Evolutionary conservation across 2,797 vertebrate species (phyloP), one percentile per base, ranked within the genome.

Genomic region (Etheostoma perlongum): DNA sequence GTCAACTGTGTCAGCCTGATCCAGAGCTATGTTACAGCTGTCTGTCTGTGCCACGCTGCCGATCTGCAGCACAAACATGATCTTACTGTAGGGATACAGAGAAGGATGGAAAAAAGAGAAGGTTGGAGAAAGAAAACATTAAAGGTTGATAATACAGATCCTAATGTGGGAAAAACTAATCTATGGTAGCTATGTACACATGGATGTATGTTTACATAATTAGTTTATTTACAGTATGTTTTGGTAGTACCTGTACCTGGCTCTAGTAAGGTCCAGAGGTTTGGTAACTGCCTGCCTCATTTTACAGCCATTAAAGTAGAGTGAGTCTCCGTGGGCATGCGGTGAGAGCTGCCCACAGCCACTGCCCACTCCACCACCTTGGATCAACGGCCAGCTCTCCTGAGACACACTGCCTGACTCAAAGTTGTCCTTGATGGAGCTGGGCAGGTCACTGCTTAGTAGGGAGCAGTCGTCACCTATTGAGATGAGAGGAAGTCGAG

Each of bases 1-100:
- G 93, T 99, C 98, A 60, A 97, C 96, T 0, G 96, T 95, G 64
- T 99, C 96, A 0, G 96, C 93, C 88, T 96, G 96, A 65, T 96
- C 97, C 90, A 98, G 95, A 82, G 98, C 97, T 6, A 97, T 96
- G 88, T 99, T 99, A 88, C 98, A 99, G 91, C 97, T 99, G 83
- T 97, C 97, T 23, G 97, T 99, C 89, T 99, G 98, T 1, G 97
- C 93, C 40, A 95, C 85, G 40, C 98, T 99, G 93, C 98, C 98
- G 30, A 99, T 99, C 96, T 99, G 98, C 93, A 99, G 95, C 93
- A 99, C 98, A 93, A 99, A 99, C 97, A 99, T 99, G 94, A 99
- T 99, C 95, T 99, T 99, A 94, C 98, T 99, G 95, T 36, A 81
- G 88, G 80, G 91, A 81, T 30, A 83, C 12, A 72, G 25, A 81